Base-by-base conservation (phyloP, 1,140 invertebrate genomes). In the Drosophila rufa region DNA sequence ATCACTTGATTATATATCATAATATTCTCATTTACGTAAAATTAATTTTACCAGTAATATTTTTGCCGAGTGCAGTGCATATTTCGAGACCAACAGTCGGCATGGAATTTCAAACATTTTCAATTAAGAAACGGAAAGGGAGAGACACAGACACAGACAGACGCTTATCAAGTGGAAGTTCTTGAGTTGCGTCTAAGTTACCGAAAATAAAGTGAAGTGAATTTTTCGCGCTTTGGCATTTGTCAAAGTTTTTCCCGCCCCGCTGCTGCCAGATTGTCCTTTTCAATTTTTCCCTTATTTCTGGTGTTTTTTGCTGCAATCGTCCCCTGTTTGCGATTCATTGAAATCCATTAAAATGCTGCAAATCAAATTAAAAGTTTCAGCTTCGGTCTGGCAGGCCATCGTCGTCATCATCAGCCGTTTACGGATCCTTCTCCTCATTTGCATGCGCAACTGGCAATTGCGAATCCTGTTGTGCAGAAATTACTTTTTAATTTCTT, bases 281-380 rank as follows among this genome's bases (percentile, higher is more conserved):
- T 85, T 79, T 80, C 64, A 83, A 78, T 86, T 83, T 79, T 58
- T 55, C 30, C n/a, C 33, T 87, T 62, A 65, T 61, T 60, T 33
- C 12, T 19, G 30, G 14, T n/a, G 4, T 17, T 27, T 38, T 15
- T 47, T 67, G 50, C 48, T 69, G 58, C 68, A 75, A 45, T 75
- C 80, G 77, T 71, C 55, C 69, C 74, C 75, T 87, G 80, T 87
- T 83, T 91, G 89, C 89, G 68, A 89, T 91, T 89, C 86, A 90
- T 91, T 91, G 83, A 84, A 84, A 87, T 87, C 89, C 89, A 91
- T 89, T 91, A 84, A 89, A 91, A 91, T 91, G 80, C 87, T 89
- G 87, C 83, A 91, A 91, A 91, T 91, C 89, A 91, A 91, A 91
- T 91, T 91, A 91, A 91, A 91, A 91, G 89, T 91, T 91, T 91